A percentile compares a stretch with the other conserved stretches of the same genome.
phyloP scores from a whole-genome alignment of 2,797 vertebrate genomes.

The Danionella dracula region DNA sequence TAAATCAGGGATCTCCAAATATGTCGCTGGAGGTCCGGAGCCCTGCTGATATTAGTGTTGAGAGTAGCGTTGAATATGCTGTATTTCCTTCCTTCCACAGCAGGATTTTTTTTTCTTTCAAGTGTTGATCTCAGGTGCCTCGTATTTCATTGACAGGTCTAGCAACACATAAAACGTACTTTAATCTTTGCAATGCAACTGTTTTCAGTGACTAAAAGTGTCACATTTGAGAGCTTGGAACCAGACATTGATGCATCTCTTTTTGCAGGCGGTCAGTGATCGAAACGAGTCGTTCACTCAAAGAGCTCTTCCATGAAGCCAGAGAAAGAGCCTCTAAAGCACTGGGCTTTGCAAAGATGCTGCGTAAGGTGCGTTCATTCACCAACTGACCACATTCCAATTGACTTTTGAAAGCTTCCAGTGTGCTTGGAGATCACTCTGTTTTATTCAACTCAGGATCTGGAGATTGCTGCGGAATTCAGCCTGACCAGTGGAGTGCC shows the following conservation, averaged over 20 bases:
- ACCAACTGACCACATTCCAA: background rate
- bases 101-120: too few relatives aligned
- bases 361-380: conserved; percentile 86
- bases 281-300: conserved; percentile 92
- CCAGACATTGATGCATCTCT: background rate
- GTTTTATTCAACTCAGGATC: conserved; percentile 69
- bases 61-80: too few relatives aligned
- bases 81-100: too few relatives aligned
- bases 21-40: too few relatives aligned
- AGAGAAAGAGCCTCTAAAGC: conserved; percentile 95
- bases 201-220: too few relatives aligned
- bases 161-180: too few relatives aligned
- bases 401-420: background rate
- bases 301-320: conserved; percentile 96
- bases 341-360: conserved; percentile 96
- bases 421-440: conserved; percentile 20
- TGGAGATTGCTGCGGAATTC: conserved; percentile 95
- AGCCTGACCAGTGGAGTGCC: conserved; percentile 76
- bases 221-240: too few relatives aligned
- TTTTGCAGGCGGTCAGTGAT: conserved; percentile 87
- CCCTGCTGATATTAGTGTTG: too few relatives aligned
- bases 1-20: too few relatives aligned
- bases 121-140: too few relatives aligned
- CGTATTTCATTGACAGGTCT: too few relatives aligned
- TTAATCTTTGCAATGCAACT: too few relatives aligned